Evolutionary conservation across 2,797 vertebrate species (phyloP).

Genomic region (Falco novaeseelandiae): DNA sequence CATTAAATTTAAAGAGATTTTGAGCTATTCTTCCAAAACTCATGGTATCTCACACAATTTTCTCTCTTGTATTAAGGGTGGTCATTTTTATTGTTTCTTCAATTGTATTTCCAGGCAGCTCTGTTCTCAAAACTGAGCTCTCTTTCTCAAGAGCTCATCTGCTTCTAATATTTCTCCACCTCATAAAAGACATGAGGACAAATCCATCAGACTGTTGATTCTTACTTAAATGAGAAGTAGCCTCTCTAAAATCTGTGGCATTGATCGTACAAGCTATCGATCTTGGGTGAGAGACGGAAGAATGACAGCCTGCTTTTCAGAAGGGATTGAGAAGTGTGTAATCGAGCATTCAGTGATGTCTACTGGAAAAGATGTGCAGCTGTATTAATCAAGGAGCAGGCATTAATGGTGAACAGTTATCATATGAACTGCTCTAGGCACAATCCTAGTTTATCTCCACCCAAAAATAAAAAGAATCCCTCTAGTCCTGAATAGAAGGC

Average conservation of each 20-base stretch:
- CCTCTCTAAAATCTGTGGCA: neutral
- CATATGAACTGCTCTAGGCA: neutral
- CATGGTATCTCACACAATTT: neutral
- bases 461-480: neutral
- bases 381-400: neutral
- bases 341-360: neutral
- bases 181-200: neutral
- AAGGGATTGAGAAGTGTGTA: neutral
- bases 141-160: neutral
- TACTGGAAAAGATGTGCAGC: neutral
- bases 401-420: neutral
- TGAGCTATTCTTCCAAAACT: neutral
- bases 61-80: neutral
- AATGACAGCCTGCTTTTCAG: neutral
- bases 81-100: neutral
- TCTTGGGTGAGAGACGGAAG: neutral
- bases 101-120: neutral
- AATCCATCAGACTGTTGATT: neutral
- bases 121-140: neutral
- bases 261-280: fast-evolving
- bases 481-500: neutral
- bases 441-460: neutral
- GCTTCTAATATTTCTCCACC: neutral
- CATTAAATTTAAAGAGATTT: neutral
- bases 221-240: neutral